Evolutionary conservation across 2,797 vertebrate species (phyloP), one percentile per base, ranked within the genome.

Genomic region (Numenius phaeopus): DNA sequence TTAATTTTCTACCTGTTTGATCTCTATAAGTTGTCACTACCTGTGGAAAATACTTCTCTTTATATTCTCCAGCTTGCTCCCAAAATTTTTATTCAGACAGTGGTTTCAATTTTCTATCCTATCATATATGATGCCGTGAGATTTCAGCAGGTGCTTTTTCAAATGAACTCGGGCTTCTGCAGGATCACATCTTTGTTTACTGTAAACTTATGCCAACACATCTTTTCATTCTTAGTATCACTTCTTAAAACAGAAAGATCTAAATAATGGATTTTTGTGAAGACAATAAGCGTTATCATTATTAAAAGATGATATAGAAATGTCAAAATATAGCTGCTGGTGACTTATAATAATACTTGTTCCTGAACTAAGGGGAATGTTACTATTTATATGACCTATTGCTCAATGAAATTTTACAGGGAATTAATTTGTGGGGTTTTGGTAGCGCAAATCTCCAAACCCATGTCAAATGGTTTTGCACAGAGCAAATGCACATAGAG

Each of bases 271-370:
- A 52, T 21, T 79, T 90, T 47, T 90, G 19, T 54, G 22, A 77
- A 54, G 15, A 64, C 2, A 47, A 21, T 46, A 1, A 79, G 4
- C 0, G 0, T 65, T 76, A 40, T 5, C 2, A 27, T 52, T 71
- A 39, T 46, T 57, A 62, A 79, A 39, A 89, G 7, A 22, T 32
- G 16, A 30, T 55, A 58, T 76, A 73, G 8, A 87, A 84, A 55
- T 58, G 7, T n/a, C 17, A 39, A 71, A 82, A 67, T 46, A 57
- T 17, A 71, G 7, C 10, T 66, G 2, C 4, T 89, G 11, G 3
- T 91, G 40, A 73, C 23, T 82, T 84, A 39, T 17, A 59, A n/a
- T 37, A 5, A 21, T 12, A 46, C 3, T 42, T 54, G 8, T 11
- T 70, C 9, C 39, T 42, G 42, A 91, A 65, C 32, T 15, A 66